These are phyloP conservation scores for Rana temporaria DNA, from an alignment of 2,113 vertebrate species.

Conservation along the genomic window DNA sequence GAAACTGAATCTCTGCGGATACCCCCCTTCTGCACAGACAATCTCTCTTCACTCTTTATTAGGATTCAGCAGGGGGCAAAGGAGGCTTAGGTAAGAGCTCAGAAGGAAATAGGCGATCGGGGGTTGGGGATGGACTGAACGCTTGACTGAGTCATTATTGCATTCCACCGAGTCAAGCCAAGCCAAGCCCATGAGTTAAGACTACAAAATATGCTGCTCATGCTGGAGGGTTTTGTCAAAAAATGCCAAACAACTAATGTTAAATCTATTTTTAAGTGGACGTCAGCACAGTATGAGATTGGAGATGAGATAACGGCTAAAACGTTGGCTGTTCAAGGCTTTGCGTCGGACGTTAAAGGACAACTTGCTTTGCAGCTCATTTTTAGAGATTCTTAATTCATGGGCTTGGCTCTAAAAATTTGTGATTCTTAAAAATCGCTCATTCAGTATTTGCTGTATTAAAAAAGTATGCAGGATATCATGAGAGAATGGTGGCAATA, in stretches of 20 bases:
- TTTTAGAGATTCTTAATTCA: too few species aligned
- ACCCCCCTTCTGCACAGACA: neutral
- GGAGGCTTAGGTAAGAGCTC: slow-evolving; percentile 23
- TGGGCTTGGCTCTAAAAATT: too few species aligned
- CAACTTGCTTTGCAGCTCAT: too few species aligned
- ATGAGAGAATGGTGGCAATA: too few species aligned
- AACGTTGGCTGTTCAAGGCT: too few species aligned
- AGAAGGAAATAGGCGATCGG: neutral
- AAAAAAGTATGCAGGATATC: too few species aligned
- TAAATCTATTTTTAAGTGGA: neutral
- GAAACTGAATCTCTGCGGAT: slow-evolving; percentile 1
- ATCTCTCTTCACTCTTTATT: slow-evolving; percentile 27
- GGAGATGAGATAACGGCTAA: too few species aligned
- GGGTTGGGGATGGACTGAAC: slow-evolving; percentile 22
- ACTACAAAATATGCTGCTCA: slow-evolving; percentile 1
- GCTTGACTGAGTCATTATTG: slow-evolving; percentile 39
- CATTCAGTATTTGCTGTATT: too few species aligned
- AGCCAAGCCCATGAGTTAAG: slow-evolving; percentile 24
- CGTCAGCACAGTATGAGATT: neutral
- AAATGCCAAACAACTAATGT: neutral
- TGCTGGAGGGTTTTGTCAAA: slow-evolving; percentile 19
- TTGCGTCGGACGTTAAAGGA: too few species aligned
- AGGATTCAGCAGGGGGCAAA: slow-evolving; percentile 47
- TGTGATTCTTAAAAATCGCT: too few species aligned
- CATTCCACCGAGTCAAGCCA: slow-evolving; percentile 39